Evolutionary conservation across 2,113 vertebrate species (phyloP).

Genomic region (Onychostruthus taczanowskii): DNA sequence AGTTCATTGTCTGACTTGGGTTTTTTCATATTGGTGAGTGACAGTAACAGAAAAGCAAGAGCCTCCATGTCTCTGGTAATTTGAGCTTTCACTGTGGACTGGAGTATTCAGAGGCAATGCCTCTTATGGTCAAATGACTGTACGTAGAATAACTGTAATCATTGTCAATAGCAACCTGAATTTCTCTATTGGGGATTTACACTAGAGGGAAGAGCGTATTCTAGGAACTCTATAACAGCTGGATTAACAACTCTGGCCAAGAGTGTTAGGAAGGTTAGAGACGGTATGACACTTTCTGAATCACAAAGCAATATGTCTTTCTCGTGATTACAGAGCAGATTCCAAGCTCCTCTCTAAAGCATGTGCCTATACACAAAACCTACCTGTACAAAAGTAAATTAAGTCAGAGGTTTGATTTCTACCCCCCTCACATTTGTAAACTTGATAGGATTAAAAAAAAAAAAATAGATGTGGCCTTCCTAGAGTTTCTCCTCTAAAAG

Average conservation of each 20-base stretch:
- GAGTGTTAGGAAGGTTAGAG: slow-evolving; percentile 33
- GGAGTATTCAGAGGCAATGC: slow-evolving; percentile 5
- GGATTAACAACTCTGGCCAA: not conserved
- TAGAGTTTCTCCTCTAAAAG: slow-evolving; percentile 68
- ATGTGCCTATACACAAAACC: slow-evolving; percentile 58
- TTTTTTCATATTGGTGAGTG: slow-evolving; percentile 30
- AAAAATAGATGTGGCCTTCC: slow-evolving; percentile 50
- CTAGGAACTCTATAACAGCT: slow-evolving; percentile 44
- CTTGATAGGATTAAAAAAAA: not conserved
- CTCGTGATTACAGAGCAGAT: slow-evolving; percentile 32
- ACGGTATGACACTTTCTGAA: slow-evolving; percentile 4
- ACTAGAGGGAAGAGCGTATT: slow-evolving; percentile 48
- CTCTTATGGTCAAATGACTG: not conserved
- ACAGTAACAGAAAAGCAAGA: slow-evolving; percentile 47
- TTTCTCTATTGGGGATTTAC: slow-evolving; percentile 61
- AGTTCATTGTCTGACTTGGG: not conserved
- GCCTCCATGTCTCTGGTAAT: not conserved
- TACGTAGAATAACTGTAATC: not conserved
- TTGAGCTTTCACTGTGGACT: slow-evolving; percentile 8
- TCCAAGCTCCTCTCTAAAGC: slow-evolving; percentile 43
- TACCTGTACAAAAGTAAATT: slow-evolving; percentile 48
- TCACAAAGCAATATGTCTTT: slow-evolving; percentile 60
- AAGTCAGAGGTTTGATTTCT: slow-evolving; percentile 40
- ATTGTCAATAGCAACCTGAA: slow-evolving; percentile 25
- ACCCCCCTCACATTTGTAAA: slow-evolving; percentile 41